phyloP scores from a whole-genome alignment of 2,113 vertebrate genomes.

The Eulacestoma nigropectus region DNA sequence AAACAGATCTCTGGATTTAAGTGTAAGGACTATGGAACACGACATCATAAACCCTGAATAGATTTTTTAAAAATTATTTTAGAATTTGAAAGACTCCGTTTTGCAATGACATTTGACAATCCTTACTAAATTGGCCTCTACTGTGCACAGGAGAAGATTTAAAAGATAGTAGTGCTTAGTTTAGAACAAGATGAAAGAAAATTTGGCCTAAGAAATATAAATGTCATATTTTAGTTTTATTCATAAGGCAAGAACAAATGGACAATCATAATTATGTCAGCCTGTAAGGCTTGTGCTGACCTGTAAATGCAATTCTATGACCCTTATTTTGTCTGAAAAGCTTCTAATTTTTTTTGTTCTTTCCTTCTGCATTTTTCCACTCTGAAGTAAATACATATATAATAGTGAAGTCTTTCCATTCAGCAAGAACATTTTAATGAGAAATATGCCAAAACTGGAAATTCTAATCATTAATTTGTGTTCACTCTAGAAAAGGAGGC shows the following conservation, averaged over 20 bases:
- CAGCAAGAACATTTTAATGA: background rate
- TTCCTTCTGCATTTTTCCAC: background rate
- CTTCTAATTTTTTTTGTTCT: background rate
- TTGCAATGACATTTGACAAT: background rate
- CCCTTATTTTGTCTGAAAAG: background rate
- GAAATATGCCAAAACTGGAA: background rate
- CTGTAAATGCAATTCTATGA: background rate
- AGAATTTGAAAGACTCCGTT: background rate
- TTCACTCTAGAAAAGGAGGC: background rate
- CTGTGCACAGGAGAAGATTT: background rate
- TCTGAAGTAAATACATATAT: background rate
- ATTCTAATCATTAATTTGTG: background rate
- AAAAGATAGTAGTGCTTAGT: background rate
- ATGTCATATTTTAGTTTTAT: background rate
- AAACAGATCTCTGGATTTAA: background rate
- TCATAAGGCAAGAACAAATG: background rate
- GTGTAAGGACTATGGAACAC: background rate
- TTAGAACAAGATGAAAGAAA: background rate
- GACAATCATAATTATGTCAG: background rate
- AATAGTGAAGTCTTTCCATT: background rate
- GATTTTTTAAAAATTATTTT: background rate
- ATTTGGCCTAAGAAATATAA: background rate
- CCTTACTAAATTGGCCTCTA: background rate
- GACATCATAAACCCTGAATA: background rate
- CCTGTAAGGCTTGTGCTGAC: background rate